Conservation (phyloP, 2,113 vertebrate genomes). For the Arothron firmamentum region DNA sequence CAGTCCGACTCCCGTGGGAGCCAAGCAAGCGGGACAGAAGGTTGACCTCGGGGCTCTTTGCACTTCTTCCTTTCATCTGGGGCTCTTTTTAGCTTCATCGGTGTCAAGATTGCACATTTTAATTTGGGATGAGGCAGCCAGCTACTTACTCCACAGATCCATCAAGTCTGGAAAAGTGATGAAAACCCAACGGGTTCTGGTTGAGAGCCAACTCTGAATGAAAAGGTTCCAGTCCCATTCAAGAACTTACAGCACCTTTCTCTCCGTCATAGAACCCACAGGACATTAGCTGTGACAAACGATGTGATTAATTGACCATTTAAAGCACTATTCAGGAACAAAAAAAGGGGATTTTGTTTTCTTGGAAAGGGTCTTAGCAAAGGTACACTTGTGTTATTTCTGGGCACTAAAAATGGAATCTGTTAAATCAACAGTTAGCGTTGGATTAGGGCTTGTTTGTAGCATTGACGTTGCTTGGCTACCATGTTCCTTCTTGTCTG, state of each 20-base stretch:
- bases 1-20: constrained; percentile 47
- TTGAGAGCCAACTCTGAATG: neutral
- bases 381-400: neutral
- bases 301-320: neutral
- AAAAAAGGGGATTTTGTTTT: neutral
- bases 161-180: neutral
- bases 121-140: constrained; percentile 22
- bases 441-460: neutral
- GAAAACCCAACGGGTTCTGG: neutral
- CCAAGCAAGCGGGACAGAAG: constrained; percentile 40
- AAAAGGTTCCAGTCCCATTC: neutral
- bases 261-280: neutral
- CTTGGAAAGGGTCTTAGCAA: neutral
- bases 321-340: neutral
- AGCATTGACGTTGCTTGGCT: neutral
- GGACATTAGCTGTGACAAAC: neutral
- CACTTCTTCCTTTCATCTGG: constrained; percentile 43
- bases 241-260: neutral
- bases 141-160: neutral
- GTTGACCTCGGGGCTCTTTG: constrained; percentile 42
- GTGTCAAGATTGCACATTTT: constrained; percentile 32
- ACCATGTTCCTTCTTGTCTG: neutral
- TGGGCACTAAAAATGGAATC: neutral
- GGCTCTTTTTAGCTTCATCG: constrained; percentile 56
- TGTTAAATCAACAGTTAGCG: neutral